Conservation (phyloP, 2,113 vertebrate species). For the Notothenia rossii region DNA sequence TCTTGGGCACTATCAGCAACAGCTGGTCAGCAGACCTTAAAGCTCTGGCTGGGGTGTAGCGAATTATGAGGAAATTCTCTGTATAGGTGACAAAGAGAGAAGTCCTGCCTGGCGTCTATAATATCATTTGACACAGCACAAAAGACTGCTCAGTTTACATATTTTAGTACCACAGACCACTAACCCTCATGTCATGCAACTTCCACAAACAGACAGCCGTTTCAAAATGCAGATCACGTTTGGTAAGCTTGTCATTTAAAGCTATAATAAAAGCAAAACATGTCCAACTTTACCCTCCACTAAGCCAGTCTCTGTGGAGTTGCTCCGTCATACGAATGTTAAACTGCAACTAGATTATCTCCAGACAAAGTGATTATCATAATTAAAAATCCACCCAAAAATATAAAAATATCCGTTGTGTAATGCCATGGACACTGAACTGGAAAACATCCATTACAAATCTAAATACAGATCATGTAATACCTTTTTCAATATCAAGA, state of each 20-base stretch:
- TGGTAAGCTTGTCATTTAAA: not conserved
- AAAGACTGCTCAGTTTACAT: not conserved
- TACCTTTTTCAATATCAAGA: constrained; percentile 7
- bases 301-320: not conserved
- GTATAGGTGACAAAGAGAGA: not conserved
- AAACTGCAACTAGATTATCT: not conserved
- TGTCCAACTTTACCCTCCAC: not conserved
- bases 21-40: too few relatives aligned
- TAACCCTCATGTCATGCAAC: not conserved
- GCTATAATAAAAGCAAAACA: not conserved
- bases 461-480: constrained; percentile 11
- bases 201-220: not conserved
- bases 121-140: not conserved
- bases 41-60: too few relatives aligned
- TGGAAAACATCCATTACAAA: not conserved
- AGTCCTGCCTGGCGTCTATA: not conserved
- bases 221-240: not conserved
- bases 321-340: not conserved
- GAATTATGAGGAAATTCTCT: too few relatives aligned
- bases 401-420: not conserved
- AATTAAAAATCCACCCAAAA: not conserved
- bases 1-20: too few relatives aligned
- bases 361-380: not conserved
- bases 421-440: not conserved
- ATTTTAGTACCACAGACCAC: not conserved